These are phyloP conservation scores for Hypercompe scribonia DNA, from an alignment of 2,888 invertebrate species.

Conservation along the genomic window DNA sequence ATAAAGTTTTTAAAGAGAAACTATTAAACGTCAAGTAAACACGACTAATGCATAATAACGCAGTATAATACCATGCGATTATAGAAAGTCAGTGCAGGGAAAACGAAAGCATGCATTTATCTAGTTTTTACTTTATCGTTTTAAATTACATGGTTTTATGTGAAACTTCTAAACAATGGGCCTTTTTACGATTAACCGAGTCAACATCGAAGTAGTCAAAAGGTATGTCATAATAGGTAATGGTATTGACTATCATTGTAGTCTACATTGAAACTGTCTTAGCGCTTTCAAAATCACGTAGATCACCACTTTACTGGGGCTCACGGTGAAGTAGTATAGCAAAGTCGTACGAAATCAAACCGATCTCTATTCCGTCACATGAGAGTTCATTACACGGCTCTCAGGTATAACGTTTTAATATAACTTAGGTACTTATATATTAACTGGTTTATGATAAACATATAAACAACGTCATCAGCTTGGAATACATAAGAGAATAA, in stretches of 20 bases:
- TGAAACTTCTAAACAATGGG: constrained; percentile 45
- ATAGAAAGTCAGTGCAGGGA: constrained; percentile 45
- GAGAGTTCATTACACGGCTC: too few relatives aligned
- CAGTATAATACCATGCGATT: constrained; percentile 16
- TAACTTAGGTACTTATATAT: too few relatives aligned
- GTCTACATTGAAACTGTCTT: not conserved
- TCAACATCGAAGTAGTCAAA: not conserved
- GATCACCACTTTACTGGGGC: too few relatives aligned
- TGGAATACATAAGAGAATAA: too few relatives aligned
- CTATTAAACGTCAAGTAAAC: not conserved
- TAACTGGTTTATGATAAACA: too few relatives aligned
- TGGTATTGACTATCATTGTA: not conserved
- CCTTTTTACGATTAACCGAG: constrained; percentile 6
- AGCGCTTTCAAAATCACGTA: not conserved
- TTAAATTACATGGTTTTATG: constrained; percentile 48
- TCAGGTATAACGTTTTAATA: too few relatives aligned
- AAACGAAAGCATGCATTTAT: constrained; percentile 48
- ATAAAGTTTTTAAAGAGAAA: not conserved
- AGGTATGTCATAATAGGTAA: not conserved
- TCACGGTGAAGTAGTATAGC: too few relatives aligned
- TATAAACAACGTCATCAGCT: too few relatives aligned
- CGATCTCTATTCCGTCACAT: too few relatives aligned
- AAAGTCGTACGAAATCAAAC: too few relatives aligned
- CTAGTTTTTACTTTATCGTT: constrained; percentile 45
- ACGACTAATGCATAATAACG: not conserved